These are phyloP conservation scores for Anguilla rostrata DNA, from an alignment of 2,113 vertebrate genomes.

Conservation along the genomic window DNA sequence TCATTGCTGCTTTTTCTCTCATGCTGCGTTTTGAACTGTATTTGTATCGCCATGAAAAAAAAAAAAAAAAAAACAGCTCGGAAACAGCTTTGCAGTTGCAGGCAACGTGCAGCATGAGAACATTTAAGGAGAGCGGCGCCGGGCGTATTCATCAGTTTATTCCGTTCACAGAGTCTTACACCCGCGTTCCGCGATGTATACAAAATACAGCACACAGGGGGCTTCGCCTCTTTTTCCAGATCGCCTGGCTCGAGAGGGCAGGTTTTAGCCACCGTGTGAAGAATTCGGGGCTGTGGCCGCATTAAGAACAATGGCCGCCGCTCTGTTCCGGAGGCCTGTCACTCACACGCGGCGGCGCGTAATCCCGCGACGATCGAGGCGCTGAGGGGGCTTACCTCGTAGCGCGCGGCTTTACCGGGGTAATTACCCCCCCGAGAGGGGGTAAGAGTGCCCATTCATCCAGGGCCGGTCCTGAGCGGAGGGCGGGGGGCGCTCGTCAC, in stretches of 20 bases:
- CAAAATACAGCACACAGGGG: no score
- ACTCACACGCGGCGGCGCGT: background rate
- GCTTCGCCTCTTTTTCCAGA: no score
- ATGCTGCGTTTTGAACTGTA: no score
- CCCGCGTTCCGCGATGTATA: background rate
- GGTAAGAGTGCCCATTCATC: background rate
- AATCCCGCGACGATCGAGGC: background rate
- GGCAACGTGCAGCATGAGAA: background rate
- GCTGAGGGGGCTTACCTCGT: background rate
- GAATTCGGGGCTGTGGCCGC: background rate
- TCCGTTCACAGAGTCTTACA: background rate
- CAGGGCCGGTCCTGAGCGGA: background rate
- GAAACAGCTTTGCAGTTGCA: background rate
- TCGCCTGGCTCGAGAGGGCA: background rate
- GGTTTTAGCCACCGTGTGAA: background rate
- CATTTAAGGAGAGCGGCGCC: background rate
- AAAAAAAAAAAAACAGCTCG: background rate
- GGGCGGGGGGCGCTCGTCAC: background rate
- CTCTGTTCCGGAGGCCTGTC: background rate
- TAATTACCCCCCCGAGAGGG: background rate
- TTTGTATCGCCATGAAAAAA: no score
- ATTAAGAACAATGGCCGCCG: background rate
- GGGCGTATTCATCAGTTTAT: background rate
- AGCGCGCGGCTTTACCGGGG: background rate
- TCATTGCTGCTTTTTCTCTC: no score